Percentiles rank a stretch among this genome's conserved stretches.
These are phyloP conservation scores for Chionodraco myersi DNA, from an alignment of 2,113 vertebrate species.

Conservation along the genomic window DNA sequence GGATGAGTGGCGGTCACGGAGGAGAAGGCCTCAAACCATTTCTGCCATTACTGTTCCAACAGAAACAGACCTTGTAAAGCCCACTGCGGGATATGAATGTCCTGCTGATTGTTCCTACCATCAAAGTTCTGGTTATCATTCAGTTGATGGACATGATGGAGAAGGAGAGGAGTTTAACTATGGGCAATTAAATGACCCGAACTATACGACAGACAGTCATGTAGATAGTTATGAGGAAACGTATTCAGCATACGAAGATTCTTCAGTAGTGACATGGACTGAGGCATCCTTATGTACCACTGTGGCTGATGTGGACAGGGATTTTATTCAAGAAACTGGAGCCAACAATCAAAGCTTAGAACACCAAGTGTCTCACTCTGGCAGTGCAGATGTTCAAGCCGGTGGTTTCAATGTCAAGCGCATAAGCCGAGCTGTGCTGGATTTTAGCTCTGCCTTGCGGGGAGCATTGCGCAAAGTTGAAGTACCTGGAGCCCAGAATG, in stretches of 20 bases:
- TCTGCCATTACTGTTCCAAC: slow-evolving; percentile 34
- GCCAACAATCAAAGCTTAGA: slow-evolving; percentile 32
- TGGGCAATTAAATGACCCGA: slow-evolving; percentile 43
- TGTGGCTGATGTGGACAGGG: slow-evolving; percentile 5
- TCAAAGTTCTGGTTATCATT: slow-evolving; percentile 71
- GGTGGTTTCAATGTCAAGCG: slow-evolving; percentile 89
- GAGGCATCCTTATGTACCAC: slow-evolving; percentile 20
- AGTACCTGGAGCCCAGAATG: slow-evolving; percentile 47
- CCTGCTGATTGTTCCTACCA: slow-evolving; percentile 58
- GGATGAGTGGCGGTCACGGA: slow-evolving; percentile 64
- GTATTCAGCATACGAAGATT: slow-evolving; percentile 37
- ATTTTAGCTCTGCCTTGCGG: slow-evolving; percentile 89
- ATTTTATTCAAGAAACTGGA: slow-evolving; percentile 18
- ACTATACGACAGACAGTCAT: slow-evolving; percentile 42
- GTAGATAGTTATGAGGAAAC: slow-evolving; percentile 48
- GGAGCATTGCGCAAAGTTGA: slow-evolving; percentile 92
- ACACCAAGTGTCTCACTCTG: slow-evolving; percentile 29
- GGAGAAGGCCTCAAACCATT: slow-evolving; percentile 49
- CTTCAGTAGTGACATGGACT: slow-evolving; percentile 54
- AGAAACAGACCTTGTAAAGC: slow-evolving; percentile 24
- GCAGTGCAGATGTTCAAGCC: slow-evolving; percentile 76
- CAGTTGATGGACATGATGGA: slow-evolving; percentile 50
- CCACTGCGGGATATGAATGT: slow-evolving; percentile 46
- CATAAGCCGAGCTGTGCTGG: slow-evolving; percentile 89
- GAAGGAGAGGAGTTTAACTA: slow-evolving; percentile 49